phyloP scores from a whole-genome alignment of 2,888 invertebrate species.

The Rapana venosa region DNA sequence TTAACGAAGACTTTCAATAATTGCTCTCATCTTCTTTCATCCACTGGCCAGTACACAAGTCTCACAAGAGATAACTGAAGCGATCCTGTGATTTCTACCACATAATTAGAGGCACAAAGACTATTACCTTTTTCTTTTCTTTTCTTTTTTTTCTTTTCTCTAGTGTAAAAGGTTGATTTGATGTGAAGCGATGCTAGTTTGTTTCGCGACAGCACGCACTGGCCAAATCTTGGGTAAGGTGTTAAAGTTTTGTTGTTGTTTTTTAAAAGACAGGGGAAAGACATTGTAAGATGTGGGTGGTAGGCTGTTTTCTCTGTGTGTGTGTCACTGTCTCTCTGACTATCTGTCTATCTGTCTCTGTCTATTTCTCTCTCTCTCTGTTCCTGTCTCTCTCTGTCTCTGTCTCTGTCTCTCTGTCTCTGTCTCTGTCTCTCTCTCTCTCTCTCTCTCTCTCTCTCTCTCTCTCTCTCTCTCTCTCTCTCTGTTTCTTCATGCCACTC shows the following conservation, averaged over 20 bases:
- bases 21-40: no score
- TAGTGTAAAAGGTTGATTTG: not conserved
- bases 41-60: no score
- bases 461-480: constrained; percentile 8
- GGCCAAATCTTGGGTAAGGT: not conserved
- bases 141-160: not conserved
- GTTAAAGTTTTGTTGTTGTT: not conserved
- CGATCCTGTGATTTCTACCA: no score
- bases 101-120: no score
- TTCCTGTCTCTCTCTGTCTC: not conserved
- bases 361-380: constrained; percentile 4
- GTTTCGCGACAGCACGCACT: no score
- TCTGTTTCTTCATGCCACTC: not conserved
- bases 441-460: constrained; percentile 37
- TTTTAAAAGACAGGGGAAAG: no score
- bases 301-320: not conserved
- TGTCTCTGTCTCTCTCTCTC: constrained; percentile 25
- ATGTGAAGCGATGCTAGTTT: not conserved
- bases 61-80: no score
- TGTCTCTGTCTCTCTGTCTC: constrained; percentile 12
- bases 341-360: not conserved
- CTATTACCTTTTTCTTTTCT: no score
- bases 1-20: no score
- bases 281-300: not conserved
- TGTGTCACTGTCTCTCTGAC: not conserved